Conservation (phyloP, 2,888 invertebrate genomes). For the Cataglyphis altisquamis region DNA sequence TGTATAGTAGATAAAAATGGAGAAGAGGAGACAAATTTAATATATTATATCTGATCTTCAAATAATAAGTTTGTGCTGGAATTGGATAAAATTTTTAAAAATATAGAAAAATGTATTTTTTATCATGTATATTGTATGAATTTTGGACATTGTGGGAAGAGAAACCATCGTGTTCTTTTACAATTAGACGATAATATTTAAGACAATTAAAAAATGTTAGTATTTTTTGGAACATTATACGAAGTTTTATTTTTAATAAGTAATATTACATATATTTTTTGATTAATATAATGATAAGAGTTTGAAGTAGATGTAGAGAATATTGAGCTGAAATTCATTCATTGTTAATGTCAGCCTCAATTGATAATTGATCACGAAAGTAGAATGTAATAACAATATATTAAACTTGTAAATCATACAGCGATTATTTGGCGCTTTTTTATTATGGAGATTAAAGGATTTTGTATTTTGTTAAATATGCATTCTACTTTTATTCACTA, state of each 20-base stretch:
- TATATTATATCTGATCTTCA: not conserved
- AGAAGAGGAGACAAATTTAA: not conserved
- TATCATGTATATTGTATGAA: not conserved
- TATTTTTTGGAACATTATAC: not conserved
- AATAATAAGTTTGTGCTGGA: not conserved
- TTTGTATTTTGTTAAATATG: not conserved
- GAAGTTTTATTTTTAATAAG: not conserved
- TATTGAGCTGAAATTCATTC: conserved; percentile 23
- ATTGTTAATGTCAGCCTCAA: conserved; percentile 9
- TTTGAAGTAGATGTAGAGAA: not conserved
- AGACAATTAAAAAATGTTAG: not conserved
- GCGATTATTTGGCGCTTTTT: not conserved
- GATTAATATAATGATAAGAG: conserved; percentile 31
- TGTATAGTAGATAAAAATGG: not conserved
- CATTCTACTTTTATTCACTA: not conserved
- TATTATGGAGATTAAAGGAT: not conserved
- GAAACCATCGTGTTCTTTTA: not conserved
- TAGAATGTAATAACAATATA: not conserved
- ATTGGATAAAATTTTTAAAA: not conserved
- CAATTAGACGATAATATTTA: not conserved
- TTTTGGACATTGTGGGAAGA: too few relatives aligned
- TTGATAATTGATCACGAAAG: conserved; percentile 4
- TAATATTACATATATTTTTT: not conserved
- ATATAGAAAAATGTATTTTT: not conserved
- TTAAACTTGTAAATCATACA: conserved; percentile 5